Base-by-base conservation (phyloP, 2,113 vertebrate genomes). In the Ploceus nigricollis region DNA sequence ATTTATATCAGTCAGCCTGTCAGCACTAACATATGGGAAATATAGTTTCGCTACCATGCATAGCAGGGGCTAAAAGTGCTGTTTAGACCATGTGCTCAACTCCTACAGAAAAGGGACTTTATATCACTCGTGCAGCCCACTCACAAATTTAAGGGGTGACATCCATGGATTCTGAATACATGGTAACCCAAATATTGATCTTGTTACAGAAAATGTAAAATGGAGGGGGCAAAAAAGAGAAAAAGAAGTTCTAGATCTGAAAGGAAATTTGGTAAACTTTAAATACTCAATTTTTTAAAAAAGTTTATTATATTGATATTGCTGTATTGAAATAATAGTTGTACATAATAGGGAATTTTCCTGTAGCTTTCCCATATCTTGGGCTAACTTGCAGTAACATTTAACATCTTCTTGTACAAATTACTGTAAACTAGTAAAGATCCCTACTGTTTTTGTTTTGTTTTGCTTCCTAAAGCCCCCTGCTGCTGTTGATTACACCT, bases 401-500 rank as follows among this genome's bases (percentile, higher is more conserved):
- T 89, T 51, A 96, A 97, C 96, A 94, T 97, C 97, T 97, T 86
- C 97, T 97, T 97, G 94, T 98, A 98, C 98, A 98, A 98, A 97
- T 98, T 98, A 97, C 98, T 96, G 96, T 97, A 97, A 98, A 98
- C 97, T 98, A 97, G 97, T 97, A 97, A 97, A 98, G 98, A 98
- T 97, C 96, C 98, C 98, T 94, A 98, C 98, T 98, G 98, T 97
- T 98, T 98, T 96, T 98, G 98, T 98, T 98, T 98, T 98, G 98
- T 98, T 98, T 98, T 98, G 98, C 98, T 98, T 98, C 97, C 97
- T 97, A 96, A 98, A 98, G 89, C 98, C 98, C 98, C 98, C 98
- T 98, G 98, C 98, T 98, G 98, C 98, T 98, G 98, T 98, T 98
- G 98, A 98, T 98, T 98, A 98, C 98, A 98, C 98, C 98, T 98